Base-by-base conservation (phyloP, 2,888 invertebrate species). In the Operophtera brumata region DNA sequence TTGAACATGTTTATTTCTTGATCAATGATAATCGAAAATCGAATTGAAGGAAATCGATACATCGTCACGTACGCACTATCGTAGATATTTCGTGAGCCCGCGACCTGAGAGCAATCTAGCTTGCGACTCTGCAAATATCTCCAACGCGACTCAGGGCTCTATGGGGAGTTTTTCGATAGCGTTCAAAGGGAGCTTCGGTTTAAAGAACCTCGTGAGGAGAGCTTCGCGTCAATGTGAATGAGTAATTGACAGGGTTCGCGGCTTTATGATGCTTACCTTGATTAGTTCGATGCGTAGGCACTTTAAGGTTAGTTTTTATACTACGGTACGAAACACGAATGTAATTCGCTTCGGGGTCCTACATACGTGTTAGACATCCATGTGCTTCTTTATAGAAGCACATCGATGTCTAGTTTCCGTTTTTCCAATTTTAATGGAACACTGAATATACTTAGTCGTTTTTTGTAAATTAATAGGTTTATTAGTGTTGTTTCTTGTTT, bases 81-180 rank as follows among this genome's bases (percentile, higher is more conserved):
- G 77, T 10, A 37, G 73, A 70, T 78, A 78, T 79, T 78, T 79
- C 78, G 79, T 78, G 71, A 65, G 60, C 65, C 26, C 46, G 48
- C 42, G 39, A 46, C 44, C 47, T 43, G 69, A 74, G 71, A 68
- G 77, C 73, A 77, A 78, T 75, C 75, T 75, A 69, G 64, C 69
- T 57, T 54, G 47, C 51, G 43, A 47, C 54, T 45, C 51, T 28
- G 30, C 59, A 64, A 66, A 64, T 61, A 57, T 66, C 57, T 54
- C 26, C 45, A n/a, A 25, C 20, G n/a, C 45, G 8, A 46, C 30
- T 47, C 26, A 39, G 41, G 37, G 13, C 47, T 55, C 50, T 48
- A 50, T 51, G 57, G 66, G 66, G 65, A 59, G 67, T 66, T 66
- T 70, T 70, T 71, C 66, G 73, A 71, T 73, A 68, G 64, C 59